A percentile compares a stretch with the other conserved stretches of the same genome.
These are phyloP conservation scores for Enteromius unitaeniatus DNA, from an alignment of 2,797 vertebrate genomes.

Conservation along the genomic window DNA sequence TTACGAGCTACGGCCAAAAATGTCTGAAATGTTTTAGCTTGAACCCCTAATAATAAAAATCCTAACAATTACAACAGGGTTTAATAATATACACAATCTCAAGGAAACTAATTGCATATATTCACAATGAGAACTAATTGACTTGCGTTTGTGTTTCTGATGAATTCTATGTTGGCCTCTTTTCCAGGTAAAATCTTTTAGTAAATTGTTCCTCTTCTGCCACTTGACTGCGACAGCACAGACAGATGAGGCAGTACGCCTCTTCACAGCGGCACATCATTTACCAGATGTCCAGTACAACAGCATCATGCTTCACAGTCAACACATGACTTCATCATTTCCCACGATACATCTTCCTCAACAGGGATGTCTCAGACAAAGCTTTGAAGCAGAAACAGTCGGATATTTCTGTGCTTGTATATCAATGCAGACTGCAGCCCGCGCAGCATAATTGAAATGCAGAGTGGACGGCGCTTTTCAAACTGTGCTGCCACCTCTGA, in stretches of 20 bases:
- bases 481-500: conserved; percentile 23
- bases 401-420: conserved; percentile 15
- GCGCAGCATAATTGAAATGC: conserved; percentile 66
- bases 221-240: conserved; percentile 5
- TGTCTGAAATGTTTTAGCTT: too few species aligned
- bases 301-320: neutral
- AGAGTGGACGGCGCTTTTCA: conserved; percentile 35
- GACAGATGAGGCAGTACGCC: neutral
- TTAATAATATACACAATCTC: neutral
- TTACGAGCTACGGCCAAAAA: too few species aligned
- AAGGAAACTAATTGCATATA: neutral
- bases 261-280: conserved; percentile 21
- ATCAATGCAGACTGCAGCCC: conserved; percentile 59
- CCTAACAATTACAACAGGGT: too few species aligned
- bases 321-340: conserved; percentile 25
- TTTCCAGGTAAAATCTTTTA: neutral
- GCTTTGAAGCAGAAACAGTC: neutral
- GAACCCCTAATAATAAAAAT: too few species aligned
- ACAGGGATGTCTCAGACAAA: neutral
- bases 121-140: neutral
- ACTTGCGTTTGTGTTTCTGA: neutral
- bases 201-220: neutral
- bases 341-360: neutral
- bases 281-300: conserved; percentile 13
- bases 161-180: neutral